phyloP scores from a whole-genome alignment of 2,797 vertebrate species.

The Centroberyx gerrardi region DNA sequence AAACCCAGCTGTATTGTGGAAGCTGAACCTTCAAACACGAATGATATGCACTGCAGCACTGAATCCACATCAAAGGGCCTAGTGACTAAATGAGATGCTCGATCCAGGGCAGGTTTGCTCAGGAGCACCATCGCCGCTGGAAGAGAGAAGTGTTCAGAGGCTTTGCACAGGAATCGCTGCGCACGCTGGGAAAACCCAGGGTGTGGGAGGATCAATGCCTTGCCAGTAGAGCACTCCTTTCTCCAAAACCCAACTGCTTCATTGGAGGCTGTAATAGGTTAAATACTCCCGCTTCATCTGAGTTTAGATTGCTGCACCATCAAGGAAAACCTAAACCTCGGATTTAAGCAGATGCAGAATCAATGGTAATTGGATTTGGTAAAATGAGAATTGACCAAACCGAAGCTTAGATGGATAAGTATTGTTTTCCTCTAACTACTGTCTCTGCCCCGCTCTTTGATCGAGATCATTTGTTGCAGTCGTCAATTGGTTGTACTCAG shows the following conservation, averaged over 20 bases:
- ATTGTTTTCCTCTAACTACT: slow-evolving; percentile 67
- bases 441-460: slow-evolving; percentile 43
- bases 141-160: slow-evolving; percentile 77
- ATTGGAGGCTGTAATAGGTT: slow-evolving; percentile 79
- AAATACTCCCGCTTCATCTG: slow-evolving; percentile 75
- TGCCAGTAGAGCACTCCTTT: slow-evolving; percentile 61
- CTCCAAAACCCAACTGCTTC: slow-evolving; percentile 66
- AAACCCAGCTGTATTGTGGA: slow-evolving; percentile 80
- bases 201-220: slow-evolving; percentile 80
- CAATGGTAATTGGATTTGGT: slow-evolving; percentile 82
- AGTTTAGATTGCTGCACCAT: slow-evolving; percentile 73
- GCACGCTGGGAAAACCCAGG: slow-evolving; percentile 74
- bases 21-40: slow-evolving; percentile 82
- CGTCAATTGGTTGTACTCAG: slow-evolving; percentile 23
- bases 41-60: slow-evolving; percentile 81
- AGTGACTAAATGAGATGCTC: slow-evolving; percentile 83
- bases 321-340: slow-evolving; percentile 75
- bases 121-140: slow-evolving; percentile 71
- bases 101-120: slow-evolving; percentile 80
- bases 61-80: slow-evolving; percentile 84
- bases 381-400: slow-evolving; percentile 80
- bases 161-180: slow-evolving; percentile 72
- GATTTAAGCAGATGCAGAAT: slow-evolving; percentile 73
- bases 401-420: slow-evolving; percentile 75
- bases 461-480: slow-evolving; percentile 52